Evolutionary conservation across 2,113 vertebrate species (phyloP).

Genomic region (Hippolais icterina): DNA sequence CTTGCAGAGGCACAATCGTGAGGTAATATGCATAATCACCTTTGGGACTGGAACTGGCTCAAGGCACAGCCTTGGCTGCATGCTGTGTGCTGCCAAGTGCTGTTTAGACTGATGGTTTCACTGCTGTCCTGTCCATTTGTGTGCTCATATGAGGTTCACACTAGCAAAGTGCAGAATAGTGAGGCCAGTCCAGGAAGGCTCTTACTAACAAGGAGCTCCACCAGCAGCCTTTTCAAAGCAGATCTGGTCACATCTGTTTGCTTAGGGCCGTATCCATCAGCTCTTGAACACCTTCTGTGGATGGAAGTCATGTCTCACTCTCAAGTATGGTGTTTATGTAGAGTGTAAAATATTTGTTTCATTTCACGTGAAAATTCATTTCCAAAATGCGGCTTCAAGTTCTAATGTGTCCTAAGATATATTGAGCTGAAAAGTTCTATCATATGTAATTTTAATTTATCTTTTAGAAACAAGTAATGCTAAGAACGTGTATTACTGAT

Average conservation of each 20-base stretch:
- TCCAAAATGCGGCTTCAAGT: not conserved
- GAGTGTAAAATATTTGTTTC: not conserved
- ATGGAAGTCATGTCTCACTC: not conserved
- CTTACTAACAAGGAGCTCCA: not conserved
- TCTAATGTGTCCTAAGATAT: not conserved
- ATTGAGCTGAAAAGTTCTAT: not conserved
- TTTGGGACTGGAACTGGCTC: not conserved
- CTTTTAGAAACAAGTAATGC: not conserved
- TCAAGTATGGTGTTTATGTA: not conserved
- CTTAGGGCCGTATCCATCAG: not conserved
- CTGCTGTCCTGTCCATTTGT: not conserved
- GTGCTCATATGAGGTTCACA: accelerated
- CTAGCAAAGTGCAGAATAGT: not conserved
- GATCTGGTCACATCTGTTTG: not conserved
- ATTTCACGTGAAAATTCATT: not conserved
- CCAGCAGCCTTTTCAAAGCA: not conserved
- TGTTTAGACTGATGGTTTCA: not conserved
- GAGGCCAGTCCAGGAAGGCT: not conserved
- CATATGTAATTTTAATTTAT: not conserved
- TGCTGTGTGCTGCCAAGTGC: not conserved
- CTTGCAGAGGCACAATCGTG: not conserved
- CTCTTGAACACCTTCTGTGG: not conserved
- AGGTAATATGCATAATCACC: not conserved
- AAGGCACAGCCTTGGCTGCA: not conserved
- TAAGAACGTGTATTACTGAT: not conserved